Percentiles rank a stretch among this genome's conserved stretches.
These are phyloP conservation scores for Numida meleagris DNA, from an alignment of 2,113 vertebrate species.

Conservation along the genomic window DNA sequence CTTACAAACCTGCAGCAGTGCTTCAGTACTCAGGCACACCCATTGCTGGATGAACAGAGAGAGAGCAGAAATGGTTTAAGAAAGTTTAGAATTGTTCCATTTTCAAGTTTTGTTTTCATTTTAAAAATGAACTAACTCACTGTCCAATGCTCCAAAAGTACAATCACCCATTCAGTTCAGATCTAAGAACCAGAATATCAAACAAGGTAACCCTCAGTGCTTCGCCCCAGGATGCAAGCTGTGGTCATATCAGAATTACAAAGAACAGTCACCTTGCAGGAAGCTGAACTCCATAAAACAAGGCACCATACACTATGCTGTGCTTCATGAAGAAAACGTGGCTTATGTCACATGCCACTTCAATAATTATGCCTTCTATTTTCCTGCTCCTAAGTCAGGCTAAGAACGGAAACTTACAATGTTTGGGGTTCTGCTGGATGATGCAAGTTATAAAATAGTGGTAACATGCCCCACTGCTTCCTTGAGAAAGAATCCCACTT, in stretches of 20 bases:
- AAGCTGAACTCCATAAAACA: not conserved
- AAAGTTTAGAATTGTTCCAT: not conserved
- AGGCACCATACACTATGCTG: no score
- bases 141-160: not conserved
- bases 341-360: not conserved
- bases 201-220: not conserved
- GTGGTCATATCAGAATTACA: not conserved
- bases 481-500: not conserved
- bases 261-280: not conserved
- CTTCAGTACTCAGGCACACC: not conserved
- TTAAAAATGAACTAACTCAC: no score
- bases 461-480: not conserved
- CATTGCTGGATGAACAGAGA: not conserved
- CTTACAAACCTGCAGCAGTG: not conserved
- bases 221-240: not conserved
- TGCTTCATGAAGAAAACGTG: not conserved
- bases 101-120: not conserved
- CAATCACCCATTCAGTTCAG: not conserved
- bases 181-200: not conserved
- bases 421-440: not conserved
- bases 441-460: no score
- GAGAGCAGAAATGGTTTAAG: not conserved
- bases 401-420: not conserved
- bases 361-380: not conserved
- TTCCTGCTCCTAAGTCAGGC: not conserved